phyloP scores from a whole-genome alignment of 2,113 vertebrate genomes.

The Phyllopteryx taeniolatus region DNA sequence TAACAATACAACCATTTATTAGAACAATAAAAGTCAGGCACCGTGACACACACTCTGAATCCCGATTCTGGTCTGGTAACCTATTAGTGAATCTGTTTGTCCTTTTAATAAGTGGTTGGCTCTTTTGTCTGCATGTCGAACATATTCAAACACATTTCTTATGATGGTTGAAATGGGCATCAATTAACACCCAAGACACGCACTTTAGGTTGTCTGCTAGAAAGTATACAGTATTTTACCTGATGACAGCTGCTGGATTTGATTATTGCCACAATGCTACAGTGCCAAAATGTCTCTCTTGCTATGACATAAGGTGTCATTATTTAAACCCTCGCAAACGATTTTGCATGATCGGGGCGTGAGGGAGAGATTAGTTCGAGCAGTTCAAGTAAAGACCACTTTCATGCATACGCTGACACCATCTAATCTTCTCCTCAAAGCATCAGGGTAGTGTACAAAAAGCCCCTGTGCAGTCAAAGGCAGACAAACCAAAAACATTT shows the following conservation, averaged over 20 bases:
- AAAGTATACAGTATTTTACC: not conserved
- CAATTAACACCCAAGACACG: not conserved
- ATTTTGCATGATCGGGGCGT: not conserved
- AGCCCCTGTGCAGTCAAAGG: conserved; percentile 43
- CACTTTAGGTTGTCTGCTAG: not conserved
- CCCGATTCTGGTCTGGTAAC: too few relatives aligned
- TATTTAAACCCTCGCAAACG: conserved; percentile 11
- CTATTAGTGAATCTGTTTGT: too few relatives aligned
- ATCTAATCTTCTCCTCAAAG: conserved; percentile 33
- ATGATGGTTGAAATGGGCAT: not conserved
- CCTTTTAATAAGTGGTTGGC: too few relatives aligned
- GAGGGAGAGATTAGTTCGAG: conserved; percentile 19
- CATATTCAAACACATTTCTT: not conserved
- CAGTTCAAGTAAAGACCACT: conserved; percentile 19
- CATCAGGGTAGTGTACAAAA: conserved; percentile 25
- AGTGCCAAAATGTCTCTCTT: not conserved
- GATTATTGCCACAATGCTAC: too few relatives aligned
- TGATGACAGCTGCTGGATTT: not conserved
- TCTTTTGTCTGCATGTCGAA: not conserved
- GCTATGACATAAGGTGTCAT: not conserved
- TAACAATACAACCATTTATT: too few relatives aligned
- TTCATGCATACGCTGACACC: conserved; percentile 1
- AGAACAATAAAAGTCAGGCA: too few relatives aligned
- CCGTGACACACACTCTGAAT: too few relatives aligned
- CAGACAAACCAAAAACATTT: conserved; percentile 28